Base-by-base conservation (phyloP, 2,113 vertebrate genomes). In the Centropristis striata region DNA sequence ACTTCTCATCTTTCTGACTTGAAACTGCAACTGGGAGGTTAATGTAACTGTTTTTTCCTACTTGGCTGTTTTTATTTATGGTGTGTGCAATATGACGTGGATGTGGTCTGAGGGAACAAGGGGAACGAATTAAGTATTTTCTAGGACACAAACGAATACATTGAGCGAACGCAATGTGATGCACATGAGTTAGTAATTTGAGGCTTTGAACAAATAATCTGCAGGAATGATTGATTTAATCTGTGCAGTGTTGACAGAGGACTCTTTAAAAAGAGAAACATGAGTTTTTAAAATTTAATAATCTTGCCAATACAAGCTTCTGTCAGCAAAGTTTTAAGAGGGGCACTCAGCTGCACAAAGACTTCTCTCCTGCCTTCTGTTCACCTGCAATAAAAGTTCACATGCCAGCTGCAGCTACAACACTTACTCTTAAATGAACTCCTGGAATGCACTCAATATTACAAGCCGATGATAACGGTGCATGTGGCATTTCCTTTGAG, bases 401-500 rank as follows among this genome's bases (percentile, higher is more conserved):
- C 21, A 55, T 41, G 25, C 44, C 42, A 57, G 71, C 71, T 51
- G 49, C 39, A 81, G 83, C 49, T 15, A 12, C 60, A 13, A 25
- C 60, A 68, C n/a, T n/a, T 32, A 54, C 37, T 55, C 70, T 54
- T 16, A 53, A 71, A 81, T 64, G 0, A 75, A n/a, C 71, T 61
- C 15, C 39, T 18, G 54, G 47, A 72, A 75, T 53, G 36, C 51
- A 2, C 44, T 66, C 23, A 71, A 51, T 74, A 71, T 59, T 42
- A 49, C 70, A 76, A 41, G n/a, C 37, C 18, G 64, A 61, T 70
- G 61, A 75, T 63, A 65, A 50, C 32, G 18, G 18, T 18, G 16
- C 23, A 57, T 41, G 12, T 13, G 23, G 44, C 16, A 25, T 8
- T 0, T 13, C 36, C 57, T 51, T 51, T 14, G 18, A 50, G 64